A percentile compares a stretch with the other conserved stretches of the same genome.
Conservation (phyloP, 2,113 vertebrate genomes). For the Scytalopus superciliaris region DNA sequence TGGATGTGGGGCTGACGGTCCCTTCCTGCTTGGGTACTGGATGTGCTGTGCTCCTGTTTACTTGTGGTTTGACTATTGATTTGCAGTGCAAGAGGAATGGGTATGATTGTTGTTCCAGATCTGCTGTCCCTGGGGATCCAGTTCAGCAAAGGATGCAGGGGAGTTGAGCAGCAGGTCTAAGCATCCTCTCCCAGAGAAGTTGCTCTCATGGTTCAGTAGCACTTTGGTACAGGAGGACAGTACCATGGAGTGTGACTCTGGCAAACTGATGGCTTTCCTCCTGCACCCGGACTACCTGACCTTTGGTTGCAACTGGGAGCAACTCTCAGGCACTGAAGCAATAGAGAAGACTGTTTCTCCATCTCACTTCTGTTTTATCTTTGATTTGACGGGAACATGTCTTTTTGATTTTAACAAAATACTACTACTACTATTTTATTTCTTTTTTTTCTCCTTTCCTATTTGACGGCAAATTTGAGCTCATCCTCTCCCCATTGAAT, state of each 20-base stretch:
- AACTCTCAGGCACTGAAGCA: neutral
- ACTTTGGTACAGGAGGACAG: neutral
- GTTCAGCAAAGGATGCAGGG: neutral
- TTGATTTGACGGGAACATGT: neutral
- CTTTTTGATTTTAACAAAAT: neutral
- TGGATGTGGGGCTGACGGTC: neutral
- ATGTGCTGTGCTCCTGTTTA: neutral
- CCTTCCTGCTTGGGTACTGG: rapidly evolving
- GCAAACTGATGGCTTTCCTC: neutral
- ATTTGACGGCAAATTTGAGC: neutral
- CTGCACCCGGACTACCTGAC: neutral
- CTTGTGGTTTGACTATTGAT: neutral
- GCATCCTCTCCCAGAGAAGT: neutral
- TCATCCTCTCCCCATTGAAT: neutral
- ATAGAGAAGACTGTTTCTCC: neutral
- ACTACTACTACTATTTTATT: neutral
- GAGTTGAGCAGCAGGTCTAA: rapidly evolving
- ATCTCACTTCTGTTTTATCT: neutral
- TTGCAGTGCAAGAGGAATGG: rapidly evolving
- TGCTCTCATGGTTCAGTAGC: neutral
- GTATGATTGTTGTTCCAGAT: neutral
- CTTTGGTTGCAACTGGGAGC: neutral
- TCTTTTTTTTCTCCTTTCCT: neutral
- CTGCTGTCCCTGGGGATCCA: neutral
- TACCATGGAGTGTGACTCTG: rapidly evolving